Evolutionary conservation across 2,888 invertebrate species (phyloP), one percentile per base, ranked within the genome.

Genomic region (Ophioninae sp.): DNA sequence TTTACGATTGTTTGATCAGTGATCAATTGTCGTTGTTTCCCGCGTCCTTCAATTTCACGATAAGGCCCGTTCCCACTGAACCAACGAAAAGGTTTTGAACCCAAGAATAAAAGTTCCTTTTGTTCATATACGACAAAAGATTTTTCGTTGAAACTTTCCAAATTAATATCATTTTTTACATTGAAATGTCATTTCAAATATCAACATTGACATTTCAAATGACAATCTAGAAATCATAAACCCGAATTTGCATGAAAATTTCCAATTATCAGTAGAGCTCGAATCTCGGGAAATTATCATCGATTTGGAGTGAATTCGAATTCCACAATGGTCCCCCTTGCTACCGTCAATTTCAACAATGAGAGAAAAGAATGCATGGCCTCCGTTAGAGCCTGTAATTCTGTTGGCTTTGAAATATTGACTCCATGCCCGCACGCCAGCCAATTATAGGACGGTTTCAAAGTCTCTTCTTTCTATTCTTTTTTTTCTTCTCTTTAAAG

Each of bases 261-360:
- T 17, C 23, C 7, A 67, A 41, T 20, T 6, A 20, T 13, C 17
- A 23, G 21, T 8, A 44, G 44, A 61, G 39, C 30, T 17, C 5
- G 37, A 61, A 64, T 64, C 44, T 67, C 57, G 57, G 13, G 50
- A 20, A 30, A 37, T 76, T 44, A 61, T 57, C 56, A 13, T 64
- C 59, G 69, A 17, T 44, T 50, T 50, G 8, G 6, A 57, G 6
- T 23, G n/a, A 10, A 30, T 20, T 50, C 13, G 7, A 72, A 76
- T 57, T 70, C 61, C 7, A 77, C 72, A 73, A 77, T 77, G 67
- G 17, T 59, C 77, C 81, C 72, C 50, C 67, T 73, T 81, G 17
- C n/a, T 62, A n/a, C 21, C 21, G 23, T 78, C 39, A 61, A 68
- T 20, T 61, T 20, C n/a, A 39, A 56, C 30, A 41, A 30, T 37